Conservation (phyloP, 37 sponge, comb jelly and placozoan genomes). For the Oopsacas minuta region DNA sequence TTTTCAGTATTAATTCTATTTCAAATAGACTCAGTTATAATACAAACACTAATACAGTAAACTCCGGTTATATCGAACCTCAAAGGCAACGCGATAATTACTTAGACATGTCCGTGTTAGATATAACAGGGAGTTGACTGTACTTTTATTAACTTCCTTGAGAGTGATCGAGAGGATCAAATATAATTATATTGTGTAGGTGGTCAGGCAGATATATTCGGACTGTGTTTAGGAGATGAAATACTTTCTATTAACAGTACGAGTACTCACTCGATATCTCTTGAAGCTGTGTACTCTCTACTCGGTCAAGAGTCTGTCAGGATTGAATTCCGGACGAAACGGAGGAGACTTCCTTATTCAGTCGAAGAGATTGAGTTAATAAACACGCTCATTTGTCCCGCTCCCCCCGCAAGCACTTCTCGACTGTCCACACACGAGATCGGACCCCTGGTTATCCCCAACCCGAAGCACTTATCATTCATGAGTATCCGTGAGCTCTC, state of each 20-base stretch:
- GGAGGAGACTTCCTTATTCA: neutral
- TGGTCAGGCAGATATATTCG: neutral
- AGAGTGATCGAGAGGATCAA: too few relatives aligned
- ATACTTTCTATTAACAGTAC: neutral
- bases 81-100: too few relatives aligned
- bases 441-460: constrained; percentile 11
- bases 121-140: too few relatives aligned
- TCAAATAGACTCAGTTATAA: too few relatives aligned
- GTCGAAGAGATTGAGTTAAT: constrained; percentile 14
- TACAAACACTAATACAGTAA: too few relatives aligned
- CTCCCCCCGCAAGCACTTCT: constrained; percentile 32
- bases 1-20: too few relatives aligned
- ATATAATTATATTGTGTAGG: too few relatives aligned
- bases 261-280: neutral
- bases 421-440: neutral
- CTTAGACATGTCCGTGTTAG: too few relatives aligned
- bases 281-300: neutral
- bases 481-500: constrained; percentile 10
- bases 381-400: constrained; percentile 41
- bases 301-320: neutral
- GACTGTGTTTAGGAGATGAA: neutral
- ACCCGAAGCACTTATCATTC: constrained; percentile 17
- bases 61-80: too few relatives aligned
- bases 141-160: too few relatives aligned
- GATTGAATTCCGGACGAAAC: constrained; percentile 7